Base-by-base conservation (phyloP, 2,888 invertebrate genomes). In the Lepidocyrtoides sp. region DNA sequence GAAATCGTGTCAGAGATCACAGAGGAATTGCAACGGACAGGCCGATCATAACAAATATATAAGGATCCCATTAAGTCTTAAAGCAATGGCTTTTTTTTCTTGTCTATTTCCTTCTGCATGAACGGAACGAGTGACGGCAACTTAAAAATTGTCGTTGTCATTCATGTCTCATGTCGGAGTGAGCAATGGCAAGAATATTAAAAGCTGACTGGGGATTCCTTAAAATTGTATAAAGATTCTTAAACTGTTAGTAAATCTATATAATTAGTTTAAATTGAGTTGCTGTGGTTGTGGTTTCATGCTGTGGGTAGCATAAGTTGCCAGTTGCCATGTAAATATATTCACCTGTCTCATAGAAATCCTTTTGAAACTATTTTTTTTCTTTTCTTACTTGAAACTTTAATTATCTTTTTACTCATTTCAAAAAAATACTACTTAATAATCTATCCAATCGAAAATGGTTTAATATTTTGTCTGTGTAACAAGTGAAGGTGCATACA, bases 1-100 rank as follows among this genome's bases (percentile, higher is more conserved):
- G 44, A 75, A 48, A 44, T 48, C 48, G 72, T 75, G 20, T 63
- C 63, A 63, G 89, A 41, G 84, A 84, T 44, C 48, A 72, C 86
- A 91, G 91, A 72, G 81, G 91, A 91, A 91, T 91, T 91, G 91
- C 91, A 86, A 86, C 81, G 91, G 91, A 91, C 91, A 91, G 91
- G 91, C 91, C 91, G 91, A 91, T 91, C 91, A 91, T 91, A 81
- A 90, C 54, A 88, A 81, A 75, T n/a, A 89, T 54, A 77, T 26
- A 2, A 86, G 91, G 72, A 29, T 91, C 81, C 86, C 54, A 51
- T 48, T 1, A 8, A 72, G 85, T 63, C 86, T 86, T 81, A 91
- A 85, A 79, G 85, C 3, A 81, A 81, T 63, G 90, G 84, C 84
- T 83, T 83, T 60, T 20, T 69, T 57, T 51, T 14, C 36, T 48